Conservation (phyloP, 1,140 invertebrate genomes). For the Saxidomus purpurata region DNA sequence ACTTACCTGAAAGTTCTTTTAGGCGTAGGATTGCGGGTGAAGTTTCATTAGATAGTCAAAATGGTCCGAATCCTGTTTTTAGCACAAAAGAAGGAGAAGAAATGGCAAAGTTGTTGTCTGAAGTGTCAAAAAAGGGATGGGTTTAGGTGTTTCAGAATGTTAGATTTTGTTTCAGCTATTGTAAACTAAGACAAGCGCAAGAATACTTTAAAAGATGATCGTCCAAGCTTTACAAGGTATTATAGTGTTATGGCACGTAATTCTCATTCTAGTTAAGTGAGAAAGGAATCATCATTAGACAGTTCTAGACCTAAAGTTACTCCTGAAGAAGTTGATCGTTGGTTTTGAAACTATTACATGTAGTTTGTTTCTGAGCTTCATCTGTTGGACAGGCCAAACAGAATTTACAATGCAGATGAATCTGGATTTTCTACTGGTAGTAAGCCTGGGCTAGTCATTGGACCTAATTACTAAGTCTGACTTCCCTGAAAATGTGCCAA, state of each 20-base stretch:
- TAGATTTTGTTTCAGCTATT: conserved; percentile 59
- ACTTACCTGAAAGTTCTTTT: conserved; percentile 1
- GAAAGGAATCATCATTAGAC: conserved; percentile 43
- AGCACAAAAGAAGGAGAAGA: conserved; percentile 37
- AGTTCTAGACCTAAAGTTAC: conserved; percentile 50
- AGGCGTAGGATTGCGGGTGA: conserved; percentile 6
- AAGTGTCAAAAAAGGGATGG: conserved; percentile 69
- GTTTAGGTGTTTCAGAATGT: conserved; percentile 51
- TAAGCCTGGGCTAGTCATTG: conserved; percentile 54
- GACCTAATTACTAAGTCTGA: conserved; percentile 58
- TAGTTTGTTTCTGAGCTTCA: conserved; percentile 51
- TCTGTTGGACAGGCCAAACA: conserved; percentile 61
- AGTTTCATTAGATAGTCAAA: conserved; percentile 37
- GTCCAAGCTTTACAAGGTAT: conserved; percentile 48
- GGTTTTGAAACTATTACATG: conserved; percentile 29
- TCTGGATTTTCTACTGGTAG: conserved; percentile 65
- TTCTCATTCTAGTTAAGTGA: conserved; percentile 33
- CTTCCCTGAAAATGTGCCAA: neutral
- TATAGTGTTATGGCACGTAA: conserved; percentile 46
- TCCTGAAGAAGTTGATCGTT: conserved; percentile 1
- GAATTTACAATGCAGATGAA: conserved; percentile 70
- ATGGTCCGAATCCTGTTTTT: conserved; percentile 62
- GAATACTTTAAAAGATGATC: conserved; percentile 19
- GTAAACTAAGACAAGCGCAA: conserved; percentile 42
- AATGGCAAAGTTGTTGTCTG: conserved; percentile 62